Evolutionary conservation across 2,797 vertebrate species (phyloP).

Genomic region (Micrastur ruficollis): DNA sequence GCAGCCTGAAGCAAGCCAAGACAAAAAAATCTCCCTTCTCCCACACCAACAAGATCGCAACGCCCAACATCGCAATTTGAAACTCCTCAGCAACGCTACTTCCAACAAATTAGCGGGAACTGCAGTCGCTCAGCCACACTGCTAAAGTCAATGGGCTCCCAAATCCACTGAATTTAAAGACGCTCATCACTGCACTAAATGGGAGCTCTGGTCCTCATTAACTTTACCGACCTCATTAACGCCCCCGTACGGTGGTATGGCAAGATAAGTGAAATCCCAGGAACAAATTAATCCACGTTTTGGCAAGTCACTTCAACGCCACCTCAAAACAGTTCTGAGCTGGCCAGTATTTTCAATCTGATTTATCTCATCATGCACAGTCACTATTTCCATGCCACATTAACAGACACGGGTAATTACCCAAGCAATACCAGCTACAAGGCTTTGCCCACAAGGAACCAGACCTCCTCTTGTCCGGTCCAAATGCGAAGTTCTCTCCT

Average conservation of each 20-base stretch:
- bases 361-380: background rate
- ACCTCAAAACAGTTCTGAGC: background rate
- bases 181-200: background rate
- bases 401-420: background rate
- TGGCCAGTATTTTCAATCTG: background rate
- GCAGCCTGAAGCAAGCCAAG: background rate
- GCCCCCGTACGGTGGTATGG: background rate
- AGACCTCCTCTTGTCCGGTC: background rate
- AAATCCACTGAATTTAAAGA: background rate
- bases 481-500: background rate
- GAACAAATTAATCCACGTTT: background rate
- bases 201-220: background rate
- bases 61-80: rapidly evolving
- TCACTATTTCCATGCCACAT: background rate
- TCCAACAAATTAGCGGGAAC: background rate
- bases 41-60: background rate
- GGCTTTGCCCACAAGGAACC: conserved; percentile 1
- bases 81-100: background rate
- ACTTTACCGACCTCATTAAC: background rate
- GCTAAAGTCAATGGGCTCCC: background rate
- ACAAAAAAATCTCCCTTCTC: background rate
- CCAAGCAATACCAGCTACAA: conserved; percentile 4
- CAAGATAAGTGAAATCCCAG: background rate
- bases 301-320: background rate
- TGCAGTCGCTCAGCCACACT: background rate